phyloP scores from a whole-genome alignment of 2,888 invertebrate species.

The Drosophila stalkeri region DNA sequence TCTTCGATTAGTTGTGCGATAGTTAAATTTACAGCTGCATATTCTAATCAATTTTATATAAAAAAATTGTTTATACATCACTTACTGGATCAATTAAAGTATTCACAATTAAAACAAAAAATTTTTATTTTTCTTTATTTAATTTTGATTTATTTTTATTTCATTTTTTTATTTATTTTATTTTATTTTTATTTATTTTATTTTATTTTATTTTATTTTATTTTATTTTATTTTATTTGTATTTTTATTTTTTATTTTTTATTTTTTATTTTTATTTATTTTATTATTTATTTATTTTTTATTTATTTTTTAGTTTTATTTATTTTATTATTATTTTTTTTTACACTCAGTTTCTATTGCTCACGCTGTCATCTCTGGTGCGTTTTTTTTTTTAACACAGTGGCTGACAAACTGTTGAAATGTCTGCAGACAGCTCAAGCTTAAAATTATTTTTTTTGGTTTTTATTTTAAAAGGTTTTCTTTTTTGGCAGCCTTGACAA shows the following conservation, averaged over 20 bases:
- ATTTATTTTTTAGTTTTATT: too few species aligned
- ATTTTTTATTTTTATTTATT: too few species aligned
- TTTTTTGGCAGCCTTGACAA: constrained; percentile 60
- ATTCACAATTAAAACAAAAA: neutral
- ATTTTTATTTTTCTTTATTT: too few species aligned
- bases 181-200: too few species aligned
- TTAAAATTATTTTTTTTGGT: constrained; percentile 2
- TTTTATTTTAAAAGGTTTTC: neutral
- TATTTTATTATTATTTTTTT: neutral
- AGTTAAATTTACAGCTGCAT: neutral
- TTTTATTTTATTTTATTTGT: too few species aligned
- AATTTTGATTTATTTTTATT: too few species aligned
- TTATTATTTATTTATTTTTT: too few species aligned
- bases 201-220: too few species aligned
- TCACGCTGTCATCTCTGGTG: constrained; percentile 48
- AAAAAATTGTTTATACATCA: neutral
- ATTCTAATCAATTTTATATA: neutral
- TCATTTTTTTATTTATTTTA: too few species aligned
- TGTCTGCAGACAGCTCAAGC: constrained; percentile 26
- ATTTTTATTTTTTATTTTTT: too few species aligned
- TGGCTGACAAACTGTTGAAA: constrained; percentile 53
- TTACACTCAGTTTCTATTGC: neutral
- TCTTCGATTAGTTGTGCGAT: neutral
- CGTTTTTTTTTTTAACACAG: constrained; percentile 17
- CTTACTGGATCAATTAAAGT: neutral